Evolutionary conservation across 1,140 invertebrate species (phyloP), one percentile per base, ranked within the genome.

Genomic region (Heterodera schachtii): DNA sequence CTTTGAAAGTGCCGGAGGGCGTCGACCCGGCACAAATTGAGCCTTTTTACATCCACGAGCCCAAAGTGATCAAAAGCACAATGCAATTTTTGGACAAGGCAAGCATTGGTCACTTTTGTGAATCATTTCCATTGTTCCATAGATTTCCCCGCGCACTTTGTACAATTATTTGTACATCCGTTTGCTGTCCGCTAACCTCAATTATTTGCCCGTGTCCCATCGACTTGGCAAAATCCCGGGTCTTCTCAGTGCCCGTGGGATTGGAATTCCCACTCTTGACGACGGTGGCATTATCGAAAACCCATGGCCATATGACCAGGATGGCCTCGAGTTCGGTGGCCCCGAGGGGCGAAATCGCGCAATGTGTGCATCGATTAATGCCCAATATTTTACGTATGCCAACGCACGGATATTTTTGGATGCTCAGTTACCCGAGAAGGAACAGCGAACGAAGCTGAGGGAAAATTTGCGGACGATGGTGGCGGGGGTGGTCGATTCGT

Each of bases 131-230:
- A n/a, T n/a, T n/a, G n/a, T 73, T 3, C 3, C 21, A 11, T 31
- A 82, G 73, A 70, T 87, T 67, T 80, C 75, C 43, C 79, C 87
- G 9, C 57, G 81, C 16, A 78, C 81, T 43, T 31, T 87, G 43
- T 49, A 83, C 81, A 87, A 87, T 52, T 87, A 87, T 52, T 79
- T 87, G 43, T 87, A 81, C 78, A 86, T 79, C 83, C 79, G 84
- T 60, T 67, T 87, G 49, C n/a, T 87, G 19, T 47, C 47, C 41
- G 73, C 66, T 13, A 74, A 87, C 60, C 70, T 67, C n/a, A 57
- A 78, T 19, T 86, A 85, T 73, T 71, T 87, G 73, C 86, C 86
- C 43, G 49, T 41, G 74, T 11, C 41, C 21, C 41, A 71, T 21
- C 49, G 69, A 71, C 69, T 71, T 19, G 21, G 69, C 69, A 21